Base-by-base conservation (phyloP, 2,113 vertebrate species). In the Centropus bengalensis region DNA sequence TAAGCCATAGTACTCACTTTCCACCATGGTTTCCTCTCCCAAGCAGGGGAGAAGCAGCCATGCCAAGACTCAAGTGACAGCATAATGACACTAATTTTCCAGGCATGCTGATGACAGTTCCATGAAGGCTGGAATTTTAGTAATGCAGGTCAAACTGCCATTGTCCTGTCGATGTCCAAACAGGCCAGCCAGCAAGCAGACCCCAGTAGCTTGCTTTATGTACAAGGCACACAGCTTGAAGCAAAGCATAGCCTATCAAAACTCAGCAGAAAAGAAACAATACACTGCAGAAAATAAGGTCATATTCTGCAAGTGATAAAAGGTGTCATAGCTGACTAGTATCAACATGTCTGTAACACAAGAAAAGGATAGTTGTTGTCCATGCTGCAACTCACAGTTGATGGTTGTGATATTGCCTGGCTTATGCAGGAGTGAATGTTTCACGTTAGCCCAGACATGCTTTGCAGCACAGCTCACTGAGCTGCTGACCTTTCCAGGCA, bases 401-500 rank as follows among this genome's bases (percentile, higher is more conserved):
- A 96, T 83, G 92, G 95, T 83, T 94, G 94, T 91, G 88, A 93
- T 91, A 97, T 78, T 97, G 85, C 84, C 91, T 96, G 85, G 78
- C 44, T 96, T 83, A 74, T 13, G 47, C 82, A 93, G 95, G 94
- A 96, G 97, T 54, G 91, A 95, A 89, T 58, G 73, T 60, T 96
- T 93, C 12, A 27, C 52, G 91, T 92, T 91, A 86, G 97, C 96
- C 96, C 97, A 96, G 91, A 97, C 97, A 97, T 93, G 96, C 95
- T 94, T 93, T 68, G 49, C 82, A 96, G 96, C 97, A 89, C 90
- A 96, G 96, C 82, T 97, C 94, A 59, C 76, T 36, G 67, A 87
- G 93, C 88, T 94, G 67, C 93, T 97, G 97, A 97, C 97, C 97
- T 97, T 97, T 89, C 92, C 89, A 95, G 92, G 82, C 96, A 96